Conservation (phyloP, 2,113 vertebrate species). For the Climacteris rufus region DNA sequence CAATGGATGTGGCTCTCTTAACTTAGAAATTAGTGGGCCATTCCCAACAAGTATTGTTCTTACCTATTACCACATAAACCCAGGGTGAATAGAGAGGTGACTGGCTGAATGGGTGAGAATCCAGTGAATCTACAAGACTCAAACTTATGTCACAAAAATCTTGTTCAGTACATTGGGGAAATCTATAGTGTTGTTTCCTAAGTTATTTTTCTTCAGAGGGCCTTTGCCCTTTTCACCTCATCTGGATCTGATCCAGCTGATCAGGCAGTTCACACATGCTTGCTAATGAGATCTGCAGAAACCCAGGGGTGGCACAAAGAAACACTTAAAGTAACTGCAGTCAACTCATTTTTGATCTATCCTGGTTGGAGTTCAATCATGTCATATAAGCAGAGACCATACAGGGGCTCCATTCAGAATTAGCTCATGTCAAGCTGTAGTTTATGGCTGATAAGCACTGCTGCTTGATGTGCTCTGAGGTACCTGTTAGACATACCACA, state of each 20-base stretch:
- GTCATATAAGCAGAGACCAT: neutral
- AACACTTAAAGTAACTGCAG: neutral
- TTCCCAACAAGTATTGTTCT: neutral
- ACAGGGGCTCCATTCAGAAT: neutral
- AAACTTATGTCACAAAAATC: neutral
- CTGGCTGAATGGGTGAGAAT: neutral
- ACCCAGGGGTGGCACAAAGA: neutral
- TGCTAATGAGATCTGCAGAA: neutral
- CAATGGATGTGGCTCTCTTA: neutral
- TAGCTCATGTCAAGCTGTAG: neutral
- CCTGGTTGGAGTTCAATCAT: neutral
- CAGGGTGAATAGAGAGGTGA: neutral
- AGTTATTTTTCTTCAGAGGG: neutral
- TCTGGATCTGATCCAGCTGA: neutral
- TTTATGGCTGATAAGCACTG: neutral
- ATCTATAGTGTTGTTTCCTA: neutral
- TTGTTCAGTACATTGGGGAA: neutral
- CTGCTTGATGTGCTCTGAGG: neutral
- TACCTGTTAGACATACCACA: neutral
- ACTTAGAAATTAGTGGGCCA: neutral
- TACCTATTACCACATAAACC: neutral
- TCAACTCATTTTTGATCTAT: neutral
- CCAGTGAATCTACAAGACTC: neutral
- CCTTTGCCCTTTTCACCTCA: neutral
- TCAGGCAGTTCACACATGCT: rapidly evolving